Evolutionary conservation across 2,888 invertebrate species (phyloP).

Genomic region (Drosophila barbarae): DNA sequence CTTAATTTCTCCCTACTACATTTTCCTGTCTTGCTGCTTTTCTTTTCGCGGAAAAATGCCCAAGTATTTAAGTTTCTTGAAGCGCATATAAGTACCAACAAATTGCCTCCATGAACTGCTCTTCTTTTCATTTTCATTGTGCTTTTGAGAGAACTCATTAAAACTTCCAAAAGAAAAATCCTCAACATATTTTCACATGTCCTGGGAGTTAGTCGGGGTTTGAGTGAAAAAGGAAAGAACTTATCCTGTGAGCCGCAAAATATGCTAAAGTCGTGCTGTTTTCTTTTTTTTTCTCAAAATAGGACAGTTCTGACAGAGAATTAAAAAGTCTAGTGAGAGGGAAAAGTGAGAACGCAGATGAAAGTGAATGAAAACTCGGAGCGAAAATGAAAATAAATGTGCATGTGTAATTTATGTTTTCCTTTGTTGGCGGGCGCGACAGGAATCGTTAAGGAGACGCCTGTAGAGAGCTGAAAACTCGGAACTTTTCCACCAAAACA

Average conservation of each 20-base stretch:
- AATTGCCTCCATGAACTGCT: constrained; percentile 19
- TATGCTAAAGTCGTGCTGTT: background rate
- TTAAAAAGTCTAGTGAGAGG: constrained; percentile 2
- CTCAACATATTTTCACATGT: constrained; percentile 26
- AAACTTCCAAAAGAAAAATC: constrained; percentile 44
- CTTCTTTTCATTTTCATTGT: constrained; percentile 18
- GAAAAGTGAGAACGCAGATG: constrained; percentile 3
- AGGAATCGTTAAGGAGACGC: constrained; percentile 8
- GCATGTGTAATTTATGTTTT: constrained; percentile 49
- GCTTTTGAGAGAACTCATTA: constrained; percentile 52
- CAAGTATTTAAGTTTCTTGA: constrained; percentile 32
- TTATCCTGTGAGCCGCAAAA: constrained; percentile 2
- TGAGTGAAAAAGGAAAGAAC: background rate
- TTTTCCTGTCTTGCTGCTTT: background rate
- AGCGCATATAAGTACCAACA: constrained; percentile 39
- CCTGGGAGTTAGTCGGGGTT: background rate
- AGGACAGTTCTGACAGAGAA: constrained; percentile 8
- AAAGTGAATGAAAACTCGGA: constrained; percentile 2
- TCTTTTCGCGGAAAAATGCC: background rate
- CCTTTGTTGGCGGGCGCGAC: constrained; percentile 51
- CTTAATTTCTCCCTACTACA: background rate
- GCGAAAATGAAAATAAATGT: constrained; percentile 52
- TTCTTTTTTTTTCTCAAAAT: background rate
- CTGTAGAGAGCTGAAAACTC: background rate
- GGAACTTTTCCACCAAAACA: constrained; percentile 5